Conservation (phyloP, 1,140 invertebrate species). For the Philotrypesis tridentata region DNA sequence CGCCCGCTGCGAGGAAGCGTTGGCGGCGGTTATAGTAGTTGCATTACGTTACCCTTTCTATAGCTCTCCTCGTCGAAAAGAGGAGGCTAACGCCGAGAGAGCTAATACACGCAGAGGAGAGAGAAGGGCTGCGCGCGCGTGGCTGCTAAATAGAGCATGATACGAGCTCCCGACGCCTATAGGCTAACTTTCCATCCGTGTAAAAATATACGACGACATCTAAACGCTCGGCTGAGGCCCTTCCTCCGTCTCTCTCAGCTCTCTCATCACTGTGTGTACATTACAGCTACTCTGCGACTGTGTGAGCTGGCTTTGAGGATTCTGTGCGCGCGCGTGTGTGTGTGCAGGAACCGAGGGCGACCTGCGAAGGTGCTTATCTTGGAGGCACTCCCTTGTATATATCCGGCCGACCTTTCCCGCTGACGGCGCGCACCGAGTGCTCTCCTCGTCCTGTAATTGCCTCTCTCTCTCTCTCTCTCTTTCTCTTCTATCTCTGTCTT, state of each 20-base stretch:
- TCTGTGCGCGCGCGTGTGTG: too few relatives aligned
- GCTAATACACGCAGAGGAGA: too few relatives aligned
- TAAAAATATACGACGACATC: neutral
- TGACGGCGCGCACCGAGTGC: neutral
- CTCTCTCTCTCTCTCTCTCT: neutral
- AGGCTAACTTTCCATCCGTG: neutral
- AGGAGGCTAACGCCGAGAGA: neutral
- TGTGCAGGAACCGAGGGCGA: neutral
- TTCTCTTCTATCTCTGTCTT: neutral
- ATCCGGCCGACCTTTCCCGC: neutral
- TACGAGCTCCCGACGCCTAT: neutral
- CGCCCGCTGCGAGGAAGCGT: neutral
- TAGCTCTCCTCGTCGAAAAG: neutral
- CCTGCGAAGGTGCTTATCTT: neutral
- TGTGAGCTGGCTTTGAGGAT: neutral
- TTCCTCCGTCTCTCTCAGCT: conserved; percentile 15
- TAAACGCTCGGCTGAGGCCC: conserved; percentile 51
- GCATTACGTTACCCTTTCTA: neutral
- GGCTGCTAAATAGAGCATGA: neutral
- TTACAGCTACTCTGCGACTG: neutral
- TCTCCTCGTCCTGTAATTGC: neutral
- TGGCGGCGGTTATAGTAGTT: neutral
- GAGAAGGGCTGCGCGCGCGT: neutral
- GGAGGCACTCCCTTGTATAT: conserved; percentile 17
- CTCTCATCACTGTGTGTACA: neutral